Base-by-base conservation (phyloP, 2,888 invertebrate species). In the Bembecia ichneumoniformis region DNA sequence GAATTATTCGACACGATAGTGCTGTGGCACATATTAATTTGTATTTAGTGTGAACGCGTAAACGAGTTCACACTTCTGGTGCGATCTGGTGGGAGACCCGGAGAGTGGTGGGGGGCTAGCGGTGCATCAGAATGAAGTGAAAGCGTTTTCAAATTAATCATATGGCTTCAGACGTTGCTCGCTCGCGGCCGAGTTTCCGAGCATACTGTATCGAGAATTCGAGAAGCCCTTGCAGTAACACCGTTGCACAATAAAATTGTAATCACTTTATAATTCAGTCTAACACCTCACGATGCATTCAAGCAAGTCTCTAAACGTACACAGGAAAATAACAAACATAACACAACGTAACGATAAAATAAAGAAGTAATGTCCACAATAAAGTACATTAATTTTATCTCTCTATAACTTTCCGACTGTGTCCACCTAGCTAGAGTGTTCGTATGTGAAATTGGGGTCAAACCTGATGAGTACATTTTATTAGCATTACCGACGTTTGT, bases 81-180 rank as follows among this genome's bases (percentile, higher is more conserved):
- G 49, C 52, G 50, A 56, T 13, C 14, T 14, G 40, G 52, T 55
- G 59, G 52, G 55, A 53, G 58, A 47, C 47, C 53, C 58, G 52
- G 63, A 51, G 53, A 52, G 54, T 16, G 46, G 15, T 43, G 53
- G 57, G 58, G 55, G 55, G 56, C 43, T 49, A 53, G 57, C 58
- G 44, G 51, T 52, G 57, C 59, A 58, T 57, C 57, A 55, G 55
- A 74, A 81, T 82, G 83, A 83, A 74, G 81, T 82, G 83, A 83
- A 83, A 83, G 82, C 79, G 81, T 78, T 79, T 77, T 67, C 72
- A 78, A 77, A 75, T 72, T 67, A 71, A 76, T 74, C 68, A 71
- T 64, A 65, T 63, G 71, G 76, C 71, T 74, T 71, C 68, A 66
- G 63, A 68, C 62, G 62, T 62, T 63, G 68, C 68, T 68, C 63